Evolutionary conservation across 30 jellyfish, hydroid and myxozoan genomes (phyloP).

Genomic region (Pelagia noctiluca): DNA sequence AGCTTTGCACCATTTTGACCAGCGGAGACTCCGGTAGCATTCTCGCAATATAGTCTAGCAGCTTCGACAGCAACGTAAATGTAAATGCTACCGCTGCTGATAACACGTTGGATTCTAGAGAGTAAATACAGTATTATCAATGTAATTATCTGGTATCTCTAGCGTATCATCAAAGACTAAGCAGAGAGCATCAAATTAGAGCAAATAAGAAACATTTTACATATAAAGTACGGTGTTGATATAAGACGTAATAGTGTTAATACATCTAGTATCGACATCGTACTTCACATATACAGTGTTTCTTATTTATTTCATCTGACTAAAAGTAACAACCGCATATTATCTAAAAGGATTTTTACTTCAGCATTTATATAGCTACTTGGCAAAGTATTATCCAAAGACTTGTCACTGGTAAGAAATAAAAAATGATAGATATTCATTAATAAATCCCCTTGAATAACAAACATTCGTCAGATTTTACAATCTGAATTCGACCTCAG

Average conservation of each 20-base stretch:
- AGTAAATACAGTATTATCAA: background rate
- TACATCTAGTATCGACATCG: background rate
- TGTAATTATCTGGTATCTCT: too few species aligned
- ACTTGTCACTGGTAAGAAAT: background rate
- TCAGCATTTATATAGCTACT: too few species aligned
- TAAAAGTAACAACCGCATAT: too few species aligned
- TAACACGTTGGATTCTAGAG: conserved; percentile 76
- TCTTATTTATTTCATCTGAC: too few species aligned
- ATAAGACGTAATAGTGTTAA: background rate
- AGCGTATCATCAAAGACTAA: too few species aligned
- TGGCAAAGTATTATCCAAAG: background rate
- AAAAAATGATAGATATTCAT: too few species aligned
- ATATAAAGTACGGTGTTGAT: background rate
- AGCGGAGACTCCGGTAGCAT: conserved; percentile 47
- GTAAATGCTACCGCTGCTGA: conserved; percentile 90
- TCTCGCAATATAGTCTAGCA: conserved; percentile 69
- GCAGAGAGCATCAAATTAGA: background rate
- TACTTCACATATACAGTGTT: background rate
- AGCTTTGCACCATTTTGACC: background rate
- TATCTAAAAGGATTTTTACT: too few species aligned
- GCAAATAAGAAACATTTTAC: background rate
- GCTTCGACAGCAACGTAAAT: conserved; percentile 78
- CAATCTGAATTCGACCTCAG: background rate
- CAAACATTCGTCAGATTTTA: too few species aligned
- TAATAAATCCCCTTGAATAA: background rate